Evolutionary conservation across 1,140 invertebrate genomes (phyloP).

Genomic region (Hesperophylax magnus): DNA sequence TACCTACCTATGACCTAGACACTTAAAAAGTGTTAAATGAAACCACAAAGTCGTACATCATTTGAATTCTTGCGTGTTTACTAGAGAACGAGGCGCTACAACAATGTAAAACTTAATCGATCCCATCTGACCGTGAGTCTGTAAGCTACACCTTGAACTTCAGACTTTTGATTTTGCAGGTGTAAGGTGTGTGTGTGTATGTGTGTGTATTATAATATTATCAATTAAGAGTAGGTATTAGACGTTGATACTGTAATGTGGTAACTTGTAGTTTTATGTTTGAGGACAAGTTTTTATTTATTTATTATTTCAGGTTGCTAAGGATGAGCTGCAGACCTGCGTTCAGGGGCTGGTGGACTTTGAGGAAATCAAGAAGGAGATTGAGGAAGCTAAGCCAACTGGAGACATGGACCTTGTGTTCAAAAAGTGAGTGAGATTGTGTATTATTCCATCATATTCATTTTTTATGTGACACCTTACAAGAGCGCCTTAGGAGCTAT

Average conservation of each 20-base stretch:
- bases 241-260: neutral
- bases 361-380: constrained; percentile 68
- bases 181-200: neutral
- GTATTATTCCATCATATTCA: neutral
- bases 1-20: too few relatives aligned
- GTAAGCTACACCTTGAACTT: too few relatives aligned
- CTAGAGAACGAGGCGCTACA: too few relatives aligned
- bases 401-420: constrained; percentile 69
- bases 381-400: constrained; percentile 70
- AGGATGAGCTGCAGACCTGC: constrained; percentile 63
- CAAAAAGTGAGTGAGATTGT: constrained; percentile 63
- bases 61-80: too few relatives aligned
- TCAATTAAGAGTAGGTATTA: neutral
- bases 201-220: neutral
- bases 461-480: too few relatives aligned
- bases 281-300: neutral
- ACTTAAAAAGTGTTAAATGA: too few relatives aligned
- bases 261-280: neutral
- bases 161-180: neutral
- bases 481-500: too few relatives aligned
- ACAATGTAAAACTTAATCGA: too few relatives aligned
- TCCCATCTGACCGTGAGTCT: too few relatives aligned
- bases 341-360: constrained; percentile 64
- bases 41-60: too few relatives aligned
- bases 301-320: constrained; percentile 61